These are phyloP conservation scores for Callipepla californica DNA, from an alignment of 2,113 vertebrate genomes.

Conservation along the genomic window DNA sequence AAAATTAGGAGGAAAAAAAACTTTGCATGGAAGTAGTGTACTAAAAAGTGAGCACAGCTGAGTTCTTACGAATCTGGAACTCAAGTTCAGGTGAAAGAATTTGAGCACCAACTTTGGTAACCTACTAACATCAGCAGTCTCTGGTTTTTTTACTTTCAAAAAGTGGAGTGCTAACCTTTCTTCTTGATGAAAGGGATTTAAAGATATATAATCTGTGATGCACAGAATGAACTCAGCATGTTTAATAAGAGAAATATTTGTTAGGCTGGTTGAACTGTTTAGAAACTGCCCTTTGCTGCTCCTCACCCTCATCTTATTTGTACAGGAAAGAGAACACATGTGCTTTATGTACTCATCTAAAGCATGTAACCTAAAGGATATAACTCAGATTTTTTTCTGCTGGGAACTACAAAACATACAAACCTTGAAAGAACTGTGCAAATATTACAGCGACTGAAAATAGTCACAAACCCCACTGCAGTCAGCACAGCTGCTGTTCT, in stretches of 20 bases:
- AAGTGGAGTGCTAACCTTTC: not conserved
- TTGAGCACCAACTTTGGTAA: not conserved
- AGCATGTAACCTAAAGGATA: constrained; percentile 50
- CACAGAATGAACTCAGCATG: not conserved
- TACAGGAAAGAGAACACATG: constrained; percentile 5
- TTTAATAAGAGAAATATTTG: constrained; percentile 9
- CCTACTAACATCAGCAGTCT: not conserved
- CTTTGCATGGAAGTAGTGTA: not conserved
- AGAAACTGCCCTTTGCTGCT: constrained; percentile 25
- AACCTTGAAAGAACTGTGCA: constrained; percentile 11
- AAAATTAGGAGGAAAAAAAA: constrained; percentile 45
- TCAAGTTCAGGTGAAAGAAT: not conserved
- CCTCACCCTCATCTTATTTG: constrained; percentile 45
- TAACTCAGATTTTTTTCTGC: constrained; percentile 36
- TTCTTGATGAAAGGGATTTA: not conserved
- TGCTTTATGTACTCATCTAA: constrained; percentile 46
- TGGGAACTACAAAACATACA: constrained; percentile 2
- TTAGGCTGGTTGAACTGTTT: not conserved
- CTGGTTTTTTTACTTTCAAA: not conserved
- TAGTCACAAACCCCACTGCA: not conserved
- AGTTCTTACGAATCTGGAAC: not conserved
- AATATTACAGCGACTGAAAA: not conserved
- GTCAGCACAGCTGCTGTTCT: not conserved
- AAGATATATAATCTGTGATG: not conserved
- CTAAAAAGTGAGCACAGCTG: not conserved